Percentiles rank a stretch among this genome's conserved stretches.
These are phyloP conservation scores for Leptinotarsa defecta DNA, from an alignment of 1,140 invertebrate species.

Conservation along the genomic window DNA sequence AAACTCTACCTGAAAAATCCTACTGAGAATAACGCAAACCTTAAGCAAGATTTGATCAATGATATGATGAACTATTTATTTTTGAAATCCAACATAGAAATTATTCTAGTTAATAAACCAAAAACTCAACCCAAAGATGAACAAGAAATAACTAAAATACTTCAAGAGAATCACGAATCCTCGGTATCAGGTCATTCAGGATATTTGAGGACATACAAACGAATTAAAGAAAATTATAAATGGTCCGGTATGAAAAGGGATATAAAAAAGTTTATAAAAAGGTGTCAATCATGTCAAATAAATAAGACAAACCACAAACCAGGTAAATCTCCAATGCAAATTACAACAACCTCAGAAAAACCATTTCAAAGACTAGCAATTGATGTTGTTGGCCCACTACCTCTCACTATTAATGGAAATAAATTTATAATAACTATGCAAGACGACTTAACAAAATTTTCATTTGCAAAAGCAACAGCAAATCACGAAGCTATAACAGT, in stretches of 20 bases:
- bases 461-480: constrained; percentile 39
- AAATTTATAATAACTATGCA: constrained; percentile 50
- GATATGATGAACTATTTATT: constrained; percentile 31
- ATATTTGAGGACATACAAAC: constrained; percentile 17
- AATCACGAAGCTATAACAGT: constrained; percentile 49
- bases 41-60: constrained; percentile 39
- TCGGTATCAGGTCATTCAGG: constrained; percentile 2
- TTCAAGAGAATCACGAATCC: constrained; percentile 51
- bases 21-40: constrained; percentile 21
- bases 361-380: constrained; percentile 44
- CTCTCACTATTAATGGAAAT: constrained; percentile 40
- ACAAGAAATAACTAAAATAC: constrained; percentile 49
- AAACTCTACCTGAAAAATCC: constrained; percentile 29
- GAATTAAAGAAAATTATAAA: constrained; percentile 51
- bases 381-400: constrained; percentile 51
- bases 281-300: constrained; percentile 46
- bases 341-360: constrained; percentile 42
- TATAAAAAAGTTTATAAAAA: constrained; percentile 50
- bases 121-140: constrained; percentile 17
- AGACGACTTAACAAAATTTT: constrained; percentile 53
- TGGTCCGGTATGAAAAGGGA: constrained; percentile 54
- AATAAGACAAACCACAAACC: constrained; percentile 45
- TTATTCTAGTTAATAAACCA: constrained; percentile 31
- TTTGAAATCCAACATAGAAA: constrained; percentile 21
- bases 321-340: constrained; percentile 47